Evolutionary conservation across 1,140 invertebrate species (phyloP), one percentile per base, ranked within the genome.

Genomic region (Drosophila sulfurigaster): DNA sequence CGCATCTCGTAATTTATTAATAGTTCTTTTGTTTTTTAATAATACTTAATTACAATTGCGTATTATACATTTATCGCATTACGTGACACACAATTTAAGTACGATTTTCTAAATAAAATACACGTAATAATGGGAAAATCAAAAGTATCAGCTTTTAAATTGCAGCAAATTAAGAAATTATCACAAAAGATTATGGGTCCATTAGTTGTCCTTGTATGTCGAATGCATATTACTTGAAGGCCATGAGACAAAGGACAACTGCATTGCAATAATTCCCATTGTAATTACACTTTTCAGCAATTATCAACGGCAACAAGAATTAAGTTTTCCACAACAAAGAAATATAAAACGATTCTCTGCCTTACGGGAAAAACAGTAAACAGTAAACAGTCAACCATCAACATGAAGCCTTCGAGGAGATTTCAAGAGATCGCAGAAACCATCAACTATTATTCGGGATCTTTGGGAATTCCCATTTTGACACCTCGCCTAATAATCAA

Each of bases 401-500:
- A 35, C 49, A 75, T 75, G 72, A 57, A 13, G 15, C 72, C 72
- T 3, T 69, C 72, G 10, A 2, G 15, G 30, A 75, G 81, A 43
- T 70, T 72, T 49, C 30, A 70, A 49, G 28, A 73, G 10, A 38
- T 88, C 1, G 25, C 64, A 11, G 43, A 57, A 7, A 5, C 65
- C 5, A 75, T 80, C 3, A 90, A 89, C 52, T 41, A 32, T 1
- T 75, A 32, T 28, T 52, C 65, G 1, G 60, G 46, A 25, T 25
- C 73, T 1, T 13, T 88, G 13, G 83, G 83, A 5, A 60, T 89
- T 0, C 78, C 81, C 8, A 6, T 89, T 1, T 5, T 89, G 15
- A 30, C 35, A 0, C 54, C 43, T 0, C 32, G 45, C 2, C 5
- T 81, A 8, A 16, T 54, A 5, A 65, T 69, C 1, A 78, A 75